Base-by-base conservation (phyloP, 2,888 invertebrate genomes). In the Koerneria pararmatus region DNA sequence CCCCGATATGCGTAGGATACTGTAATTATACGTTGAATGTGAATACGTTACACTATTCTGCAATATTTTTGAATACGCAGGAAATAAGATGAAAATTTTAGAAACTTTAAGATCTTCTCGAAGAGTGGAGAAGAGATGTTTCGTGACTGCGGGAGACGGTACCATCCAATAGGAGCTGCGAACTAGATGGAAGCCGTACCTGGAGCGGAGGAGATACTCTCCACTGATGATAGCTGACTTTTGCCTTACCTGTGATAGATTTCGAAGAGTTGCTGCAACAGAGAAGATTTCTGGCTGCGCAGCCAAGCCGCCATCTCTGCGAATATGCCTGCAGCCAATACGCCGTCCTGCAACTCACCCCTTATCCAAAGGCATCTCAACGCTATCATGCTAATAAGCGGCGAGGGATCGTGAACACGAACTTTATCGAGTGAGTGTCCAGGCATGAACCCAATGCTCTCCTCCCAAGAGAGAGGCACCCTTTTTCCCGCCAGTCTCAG, bases 391-490 rank as follows among this genome's bases (percentile, higher is more conserved):
- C 46, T 5, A 61, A 61, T 46, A 37, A 11, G 34, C 48, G 27
- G n/a, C n/a, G n/a, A n/a, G n/a, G n/a, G n/a, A n/a, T n/a, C n/a
- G n/a, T n/a, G 46, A 41, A 41, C 22, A 24, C 27, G 19, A 19
- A 71, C 71, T 66, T 98, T 98, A 84, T 98, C 98, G 3, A 94
- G 54, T 0, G 80, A 78, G 31, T 75, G 74, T 37, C 82, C 81
- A 6, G 82, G 76, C 95, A 98, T 95, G 83, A 91, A 82, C 84
- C 87, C 98, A 82, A 99, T 95, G 0, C 97, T 95, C 85, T 99
- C 98, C 84, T 99, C 98, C 85, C 91, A 99, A 0, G 95, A 94
- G 85, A 95, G 93, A 63, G 98, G 84, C 0, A 95, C 91, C 11
- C 74, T 85, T 78, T 91, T 91, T 34, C 89, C 90, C 65, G 89